These are phyloP conservation scores for Sebastes glaucus DNA, from an alignment of 2,797 vertebrate species.

Conservation along the genomic window DNA sequence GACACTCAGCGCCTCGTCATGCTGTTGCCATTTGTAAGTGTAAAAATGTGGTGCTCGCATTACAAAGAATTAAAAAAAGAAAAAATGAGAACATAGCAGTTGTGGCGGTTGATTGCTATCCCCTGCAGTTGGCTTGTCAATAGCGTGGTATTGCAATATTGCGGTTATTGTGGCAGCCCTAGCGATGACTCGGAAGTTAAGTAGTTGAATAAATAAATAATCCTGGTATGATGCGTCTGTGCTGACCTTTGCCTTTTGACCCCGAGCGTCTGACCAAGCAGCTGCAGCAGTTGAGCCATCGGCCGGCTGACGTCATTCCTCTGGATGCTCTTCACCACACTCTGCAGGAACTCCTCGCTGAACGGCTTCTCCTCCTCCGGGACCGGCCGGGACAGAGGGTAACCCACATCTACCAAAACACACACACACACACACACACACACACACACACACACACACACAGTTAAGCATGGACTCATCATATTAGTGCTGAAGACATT, in stretches of 20 bases:
- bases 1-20: too few relatives aligned
- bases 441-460: neutral
- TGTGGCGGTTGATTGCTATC: too few relatives aligned
- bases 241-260: slow-evolving; percentile 91
- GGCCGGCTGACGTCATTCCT: slow-evolving; percentile 95
- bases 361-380: slow-evolving; percentile 87
- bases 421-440: neutral
- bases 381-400: slow-evolving; percentile 66
- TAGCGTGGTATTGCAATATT: too few relatives aligned
- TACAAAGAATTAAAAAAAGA: too few relatives aligned
- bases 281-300: slow-evolving; percentile 93
- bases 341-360: slow-evolving; percentile 90
- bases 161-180: too few relatives aligned
- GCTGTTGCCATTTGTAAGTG: too few relatives aligned
- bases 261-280: slow-evolving; percentile 88
- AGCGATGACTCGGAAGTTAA: neutral
- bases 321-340: slow-evolving; percentile 95
- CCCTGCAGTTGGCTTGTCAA: too few relatives aligned
- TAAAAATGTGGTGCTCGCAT: too few relatives aligned
- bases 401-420: slow-evolving; percentile 68
- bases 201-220: neutral
- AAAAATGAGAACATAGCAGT: too few relatives aligned
- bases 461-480: neutral
- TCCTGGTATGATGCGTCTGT: neutral
- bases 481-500: neutral